phyloP scores from a whole-genome alignment of 2,888 invertebrate species.

The Vesta saturnalis region DNA sequence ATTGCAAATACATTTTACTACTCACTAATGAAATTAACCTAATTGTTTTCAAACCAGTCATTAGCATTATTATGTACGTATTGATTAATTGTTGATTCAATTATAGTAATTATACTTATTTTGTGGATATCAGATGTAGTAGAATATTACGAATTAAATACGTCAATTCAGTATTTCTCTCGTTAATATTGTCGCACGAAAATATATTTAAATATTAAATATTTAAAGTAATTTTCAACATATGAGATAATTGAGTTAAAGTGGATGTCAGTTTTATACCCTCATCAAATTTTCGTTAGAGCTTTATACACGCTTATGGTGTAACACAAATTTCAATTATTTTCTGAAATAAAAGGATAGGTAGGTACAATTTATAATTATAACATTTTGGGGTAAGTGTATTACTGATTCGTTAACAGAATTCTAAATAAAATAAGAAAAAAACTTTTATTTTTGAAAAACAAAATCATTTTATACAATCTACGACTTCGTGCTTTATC shows the following conservation, averaged over 20 bases:
- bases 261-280: neutral
- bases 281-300: conserved; percentile 1
- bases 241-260: neutral
- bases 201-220: neutral
- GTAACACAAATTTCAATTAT: too few species aligned
- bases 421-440: neutral
- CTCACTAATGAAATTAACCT: conserved; percentile 2
- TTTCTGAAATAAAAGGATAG: neutral
- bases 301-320: too few species aligned
- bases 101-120: too few species aligned
- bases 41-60: neutral
- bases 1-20: conserved; percentile 33
- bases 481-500: neutral
- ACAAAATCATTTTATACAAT: neutral
- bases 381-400: neutral
- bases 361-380: neutral
- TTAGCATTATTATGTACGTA: neutral
- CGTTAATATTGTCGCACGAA: neutral
- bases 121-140: too few species aligned
- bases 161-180: too few species aligned
- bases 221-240: neutral
- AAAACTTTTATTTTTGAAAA: neutral
- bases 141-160: neutral
- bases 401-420: neutral
- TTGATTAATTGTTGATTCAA: too few species aligned